Percentiles rank a stretch among this genome's conserved stretches.
phyloP scores from a whole-genome alignment of 2,113 vertebrate species.

The Elaphurus davidianus region DNA sequence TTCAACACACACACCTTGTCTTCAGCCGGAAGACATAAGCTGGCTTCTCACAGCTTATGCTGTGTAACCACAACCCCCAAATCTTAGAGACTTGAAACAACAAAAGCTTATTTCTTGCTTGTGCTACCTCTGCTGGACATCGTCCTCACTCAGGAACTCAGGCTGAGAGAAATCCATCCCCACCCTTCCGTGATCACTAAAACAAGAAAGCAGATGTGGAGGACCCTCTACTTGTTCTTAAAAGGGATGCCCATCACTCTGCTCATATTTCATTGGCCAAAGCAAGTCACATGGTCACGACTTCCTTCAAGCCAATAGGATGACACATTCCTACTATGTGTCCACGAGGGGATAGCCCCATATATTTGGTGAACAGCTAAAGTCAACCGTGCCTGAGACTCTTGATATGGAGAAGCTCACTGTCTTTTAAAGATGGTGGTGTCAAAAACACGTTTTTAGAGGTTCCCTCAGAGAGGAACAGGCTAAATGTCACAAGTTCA shows the following conservation, averaged over 20 bases:
- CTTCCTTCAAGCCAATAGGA: neutral
- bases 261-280: neutral
- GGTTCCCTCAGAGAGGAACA: neutral
- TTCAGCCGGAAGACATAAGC: neutral
- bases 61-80: neutral
- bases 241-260: neutral
- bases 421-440: neutral
- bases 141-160: neutral
- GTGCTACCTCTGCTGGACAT: neutral
- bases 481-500: neutral
- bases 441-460: neutral
- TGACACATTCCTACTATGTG: neutral
- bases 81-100: neutral
- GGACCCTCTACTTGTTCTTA: neutral
- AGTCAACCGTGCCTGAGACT: neutral
- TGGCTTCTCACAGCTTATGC: neutral
- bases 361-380: neutral
- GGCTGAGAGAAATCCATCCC: neutral
- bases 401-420: neutral
- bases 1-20: neutral
- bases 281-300: neutral
- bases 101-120: neutral
- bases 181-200: neutral
- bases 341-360: neutral
- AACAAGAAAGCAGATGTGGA: too few relatives aligned